A percentile compares a stretch with the other conserved stretches of the same genome.
Evolutionary conservation across 2,113 vertebrate species (phyloP).

Genomic region (Carassius auratus): DNA sequence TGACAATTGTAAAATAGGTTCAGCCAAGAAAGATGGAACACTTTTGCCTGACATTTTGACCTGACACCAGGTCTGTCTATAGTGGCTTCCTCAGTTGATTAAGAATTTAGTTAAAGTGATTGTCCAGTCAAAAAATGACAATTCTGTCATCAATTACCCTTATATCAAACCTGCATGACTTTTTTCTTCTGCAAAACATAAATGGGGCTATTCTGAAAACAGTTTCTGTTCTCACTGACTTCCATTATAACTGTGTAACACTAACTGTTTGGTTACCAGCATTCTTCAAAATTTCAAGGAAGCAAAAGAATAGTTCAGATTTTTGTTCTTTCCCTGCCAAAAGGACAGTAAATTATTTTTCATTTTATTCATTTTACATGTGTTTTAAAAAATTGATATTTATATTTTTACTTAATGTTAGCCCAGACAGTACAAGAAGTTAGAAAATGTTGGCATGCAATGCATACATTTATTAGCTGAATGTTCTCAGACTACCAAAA

Average conservation of each 20-base stretch:
- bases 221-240: no score
- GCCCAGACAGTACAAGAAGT: not conserved
- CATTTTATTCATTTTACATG: not conserved
- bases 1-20: not conserved
- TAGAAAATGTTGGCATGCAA: not conserved
- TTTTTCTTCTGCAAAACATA: not conserved
- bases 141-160: not conserved
- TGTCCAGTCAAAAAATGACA: not conserved
- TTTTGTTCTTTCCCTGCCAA: not conserved
- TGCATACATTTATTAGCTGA: not conserved
- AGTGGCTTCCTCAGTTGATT: slow-evolving; percentile 14
- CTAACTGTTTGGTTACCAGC: no score
- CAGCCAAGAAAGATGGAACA: not conserved
- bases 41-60: not conserved
- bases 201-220: no score
- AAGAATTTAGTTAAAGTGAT: not conserved
- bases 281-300: no score
- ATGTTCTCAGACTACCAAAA: not conserved
- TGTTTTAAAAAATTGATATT: not conserved
- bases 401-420: not conserved
- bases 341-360: not conserved
- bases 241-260: no score
- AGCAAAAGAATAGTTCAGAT: not conserved
- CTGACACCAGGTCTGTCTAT: not conserved
- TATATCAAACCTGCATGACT: not conserved